Evolutionary conservation across 1,140 invertebrate species (phyloP), one percentile per base, ranked within the genome.

Genomic region (Orius laevigatus): DNA sequence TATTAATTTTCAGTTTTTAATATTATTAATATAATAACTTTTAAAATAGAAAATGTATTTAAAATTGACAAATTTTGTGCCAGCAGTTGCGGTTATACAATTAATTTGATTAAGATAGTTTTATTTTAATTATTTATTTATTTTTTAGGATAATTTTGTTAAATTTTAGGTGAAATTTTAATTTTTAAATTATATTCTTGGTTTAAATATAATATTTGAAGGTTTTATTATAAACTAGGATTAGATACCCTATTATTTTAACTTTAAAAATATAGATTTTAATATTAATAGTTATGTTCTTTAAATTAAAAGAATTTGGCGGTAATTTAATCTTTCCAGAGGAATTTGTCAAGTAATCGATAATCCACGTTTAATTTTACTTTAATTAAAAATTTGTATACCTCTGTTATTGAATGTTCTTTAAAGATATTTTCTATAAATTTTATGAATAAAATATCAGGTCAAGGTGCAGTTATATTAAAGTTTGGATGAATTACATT

Each of bases 171-270:
- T n/a, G n/a, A n/a, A n/a, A n/a, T n/a, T n/a, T n/a, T n/a, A n/a
- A n/a, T 34, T 34, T 8, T 8, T 34, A 8, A 8, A 58, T 49
- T 52, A 48, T n/a, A n/a, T n/a, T n/a, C n/a, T n/a, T n/a, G n/a
- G n/a, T n/a, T n/a, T n/a, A n/a, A n/a, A n/a, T n/a, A 56, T 59
- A 55, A 56, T 49, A 51, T 53, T n/a, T n/a, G 56, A 34, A 34
- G n/a, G 8, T 39, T 12, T 12, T 6, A 12, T 39, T 6, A 56
- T 61, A 70, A 65, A 72, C 64, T 69, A 70, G 72, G 70, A 75
- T 75, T 75, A 75, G 71, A 76, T 75, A 75, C 73, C 68, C 70
- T 68, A 70, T 71, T 73, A 73, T 71, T 61, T 54, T 57, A 60
- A 60, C 57, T 57, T 57, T 60, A 63, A 63, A n/a, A n/a, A 58